Evolutionary conservation across 2,888 invertebrate genomes (phyloP).

Genomic region (Frankliniella fusca): DNA sequence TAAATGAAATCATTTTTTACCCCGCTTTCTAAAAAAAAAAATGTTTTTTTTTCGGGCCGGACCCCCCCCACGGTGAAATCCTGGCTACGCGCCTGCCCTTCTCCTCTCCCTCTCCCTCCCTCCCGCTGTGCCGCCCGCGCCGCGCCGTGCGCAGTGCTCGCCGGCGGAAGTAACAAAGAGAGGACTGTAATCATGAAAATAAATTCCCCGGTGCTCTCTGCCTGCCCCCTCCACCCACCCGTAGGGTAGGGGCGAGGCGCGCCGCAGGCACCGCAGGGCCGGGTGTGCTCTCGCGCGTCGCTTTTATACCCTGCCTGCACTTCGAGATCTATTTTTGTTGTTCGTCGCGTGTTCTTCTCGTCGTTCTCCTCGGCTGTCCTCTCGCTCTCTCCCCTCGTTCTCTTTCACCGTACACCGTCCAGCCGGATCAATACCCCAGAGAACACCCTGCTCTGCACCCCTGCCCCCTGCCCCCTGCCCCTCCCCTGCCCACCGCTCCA

Average conservation of each 20-base stretch:
- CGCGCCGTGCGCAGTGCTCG: background rate
- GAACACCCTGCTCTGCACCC: no score
- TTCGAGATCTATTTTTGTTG: constrained; percentile 17
- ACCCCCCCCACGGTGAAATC: no score
- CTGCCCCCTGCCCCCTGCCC: background rate
- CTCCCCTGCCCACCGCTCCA: background rate
- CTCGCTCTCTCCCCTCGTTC: no score
- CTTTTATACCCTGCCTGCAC: background rate
- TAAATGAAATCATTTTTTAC: no score
- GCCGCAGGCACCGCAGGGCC: no score
- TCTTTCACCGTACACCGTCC: no score
- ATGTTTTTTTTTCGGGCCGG: no score
- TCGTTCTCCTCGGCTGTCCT: no score
- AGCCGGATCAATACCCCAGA: no score
- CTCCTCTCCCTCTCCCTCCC: background rate
- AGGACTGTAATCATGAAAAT: background rate
- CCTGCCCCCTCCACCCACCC: background rate
- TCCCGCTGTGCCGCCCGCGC: background rate
- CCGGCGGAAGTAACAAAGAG: constrained; percentile 5
- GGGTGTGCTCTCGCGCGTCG: no score
- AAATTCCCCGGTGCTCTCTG: background rate
- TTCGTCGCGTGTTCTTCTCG: background rate
- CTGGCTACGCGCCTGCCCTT: background rate
- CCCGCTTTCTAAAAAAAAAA: no score
- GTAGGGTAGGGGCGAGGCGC: background rate